These are phyloP conservation scores for Lasioglossum zephyrum DNA, from an alignment of 2,888 invertebrate genomes.

Conservation along the genomic window DNA sequence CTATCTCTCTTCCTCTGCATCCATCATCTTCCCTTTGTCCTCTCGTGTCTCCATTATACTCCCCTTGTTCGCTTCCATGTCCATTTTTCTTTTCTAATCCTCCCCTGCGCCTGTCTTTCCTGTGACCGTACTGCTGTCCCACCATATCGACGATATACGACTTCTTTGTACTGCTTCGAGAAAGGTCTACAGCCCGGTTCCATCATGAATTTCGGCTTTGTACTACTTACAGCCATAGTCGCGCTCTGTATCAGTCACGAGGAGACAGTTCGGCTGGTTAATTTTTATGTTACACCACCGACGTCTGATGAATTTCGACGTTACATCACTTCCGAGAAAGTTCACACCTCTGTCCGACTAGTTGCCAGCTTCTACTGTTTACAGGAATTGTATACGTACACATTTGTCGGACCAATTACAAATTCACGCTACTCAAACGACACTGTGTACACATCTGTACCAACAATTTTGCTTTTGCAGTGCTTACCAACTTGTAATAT, in stretches of 20 bases:
- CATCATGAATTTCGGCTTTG: neutral
- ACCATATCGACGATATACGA: neutral
- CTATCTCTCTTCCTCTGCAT: neutral
- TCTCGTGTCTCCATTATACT: neutral
- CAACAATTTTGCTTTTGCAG: too few relatives aligned
- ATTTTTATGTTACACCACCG: neutral
- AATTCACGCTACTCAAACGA: too few relatives aligned
- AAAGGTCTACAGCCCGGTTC: neutral
- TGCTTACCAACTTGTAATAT: too few relatives aligned
- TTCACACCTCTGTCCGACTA: neutral
- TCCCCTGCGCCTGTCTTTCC: neutral
- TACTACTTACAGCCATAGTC: neutral
- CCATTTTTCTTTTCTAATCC: slow-evolving; percentile 26
- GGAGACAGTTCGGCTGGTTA: neutral
- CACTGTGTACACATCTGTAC: too few relatives aligned
- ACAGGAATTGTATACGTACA: neutral
- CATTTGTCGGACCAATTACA: too few relatives aligned
- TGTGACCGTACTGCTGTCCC: neutral
- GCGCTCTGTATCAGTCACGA: neutral
- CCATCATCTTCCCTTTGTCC: slow-evolving; percentile 22
- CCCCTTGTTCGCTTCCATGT: neutral
- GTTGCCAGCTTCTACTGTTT: neutral
- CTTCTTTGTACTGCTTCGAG: neutral
- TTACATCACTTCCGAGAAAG: neutral
- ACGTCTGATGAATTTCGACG: too few relatives aligned